Percentiles rank a stretch among this genome's conserved stretches.
These are phyloP conservation scores for Teinopalpus imperialis DNA, from an alignment of 2,888 invertebrate genomes.

Conservation along the genomic window DNA sequence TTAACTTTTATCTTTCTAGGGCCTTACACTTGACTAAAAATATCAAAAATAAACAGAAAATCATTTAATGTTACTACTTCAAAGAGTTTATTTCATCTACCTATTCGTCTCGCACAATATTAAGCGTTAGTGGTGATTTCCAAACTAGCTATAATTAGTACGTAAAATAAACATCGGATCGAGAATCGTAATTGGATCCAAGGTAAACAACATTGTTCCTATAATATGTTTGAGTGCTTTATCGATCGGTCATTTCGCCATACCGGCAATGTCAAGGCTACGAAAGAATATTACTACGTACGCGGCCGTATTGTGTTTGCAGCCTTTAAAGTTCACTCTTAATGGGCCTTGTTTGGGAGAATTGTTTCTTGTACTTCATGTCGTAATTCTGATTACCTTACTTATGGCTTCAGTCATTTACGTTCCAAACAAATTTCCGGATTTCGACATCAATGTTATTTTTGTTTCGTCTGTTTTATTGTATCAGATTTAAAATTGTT, in stretches of 20 bases:
- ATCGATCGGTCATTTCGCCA: constrained; percentile 65
- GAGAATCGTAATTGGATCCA: constrained; percentile 58
- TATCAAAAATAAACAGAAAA: no score
- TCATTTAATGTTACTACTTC: no score
- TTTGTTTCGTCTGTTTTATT: no score
- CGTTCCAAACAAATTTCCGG: no score
- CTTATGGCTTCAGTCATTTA: no score
- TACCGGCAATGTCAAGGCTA: constrained; percentile 70
- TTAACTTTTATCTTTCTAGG: no score
- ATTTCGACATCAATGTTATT: no score
- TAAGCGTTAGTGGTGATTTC: no score
- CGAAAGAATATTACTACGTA: constrained; percentile 32
- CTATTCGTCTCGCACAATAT: no score
- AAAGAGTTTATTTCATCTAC: no score
- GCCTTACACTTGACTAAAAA: no score
- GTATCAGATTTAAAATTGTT: no score
- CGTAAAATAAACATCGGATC: constrained; percentile 53
- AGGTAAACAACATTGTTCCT: constrained; percentile 72
- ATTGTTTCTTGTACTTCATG: background rate
- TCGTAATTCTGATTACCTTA: constrained; percentile 8
- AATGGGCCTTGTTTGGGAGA: constrained; percentile 6
- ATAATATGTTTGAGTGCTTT: constrained; percentile 57
- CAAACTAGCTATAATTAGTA: constrained; percentile 41
- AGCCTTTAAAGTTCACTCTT: constrained; percentile 10
- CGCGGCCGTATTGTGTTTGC: constrained; percentile 7